These are phyloP conservation scores for Montifringilla adamsi DNA, from an alignment of 2,113 vertebrate species.

Conservation along the genomic window DNA sequence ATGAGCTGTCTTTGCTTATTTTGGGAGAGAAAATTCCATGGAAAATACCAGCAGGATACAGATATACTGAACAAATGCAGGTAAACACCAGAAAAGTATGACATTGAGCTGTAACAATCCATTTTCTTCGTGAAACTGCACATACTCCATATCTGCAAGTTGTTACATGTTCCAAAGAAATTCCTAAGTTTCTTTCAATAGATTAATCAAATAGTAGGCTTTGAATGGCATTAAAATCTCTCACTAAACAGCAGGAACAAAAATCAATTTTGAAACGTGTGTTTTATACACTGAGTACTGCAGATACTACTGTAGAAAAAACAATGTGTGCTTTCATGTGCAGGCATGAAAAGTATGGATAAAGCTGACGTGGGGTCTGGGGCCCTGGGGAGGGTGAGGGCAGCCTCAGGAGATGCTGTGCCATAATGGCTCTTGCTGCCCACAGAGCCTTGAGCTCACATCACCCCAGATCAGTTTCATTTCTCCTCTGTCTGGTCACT, in stretches of 20 bases:
- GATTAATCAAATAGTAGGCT: neutral
- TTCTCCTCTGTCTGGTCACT: neutral
- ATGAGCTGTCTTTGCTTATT: constrained; percentile 69
- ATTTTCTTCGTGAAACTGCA: neutral
- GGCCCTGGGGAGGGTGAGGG: neutral
- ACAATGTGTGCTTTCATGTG: neutral
- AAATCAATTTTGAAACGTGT: fast-evolving
- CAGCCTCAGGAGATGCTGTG: neutral
- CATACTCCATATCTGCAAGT: neutral
- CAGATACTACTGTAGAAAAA: neutral
- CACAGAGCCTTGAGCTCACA: neutral
- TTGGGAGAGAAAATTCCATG: constrained; percentile 69
- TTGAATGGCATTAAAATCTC: neutral
- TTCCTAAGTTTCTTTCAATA: neutral
- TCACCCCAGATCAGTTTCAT: neutral
- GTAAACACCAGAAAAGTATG: constrained; percentile 42
- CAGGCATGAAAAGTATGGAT: neutral
- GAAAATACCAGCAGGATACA: constrained; percentile 61
- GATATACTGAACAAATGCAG: constrained; percentile 42
- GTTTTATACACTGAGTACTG: neutral
- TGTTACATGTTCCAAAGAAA: neutral
- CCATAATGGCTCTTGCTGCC: neutral
- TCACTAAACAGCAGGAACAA: neutral
- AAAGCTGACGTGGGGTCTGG: neutral
- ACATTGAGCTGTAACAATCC: neutral